A percentile compares a stretch with the other conserved stretches of the same genome.
Conservation (phyloP, 2,888 invertebrate species). For the Antitype chi region DNA sequence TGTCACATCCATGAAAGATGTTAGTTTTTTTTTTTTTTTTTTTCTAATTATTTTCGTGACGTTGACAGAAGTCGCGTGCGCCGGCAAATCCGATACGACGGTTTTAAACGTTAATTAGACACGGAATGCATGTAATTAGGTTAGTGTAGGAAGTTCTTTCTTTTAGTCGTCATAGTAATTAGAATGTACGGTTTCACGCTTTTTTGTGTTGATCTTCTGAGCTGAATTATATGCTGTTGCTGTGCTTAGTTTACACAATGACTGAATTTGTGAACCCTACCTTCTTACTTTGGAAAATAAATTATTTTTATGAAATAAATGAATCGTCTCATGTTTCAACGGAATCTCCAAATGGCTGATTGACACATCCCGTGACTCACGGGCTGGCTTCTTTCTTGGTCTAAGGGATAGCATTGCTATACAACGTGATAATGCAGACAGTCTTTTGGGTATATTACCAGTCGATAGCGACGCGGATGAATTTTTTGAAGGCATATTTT, state of each 20-base stretch:
- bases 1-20: slow-evolving; percentile 29
- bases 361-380: too few species aligned
- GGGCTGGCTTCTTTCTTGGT: too few species aligned
- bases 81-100: slow-evolving; percentile 8
- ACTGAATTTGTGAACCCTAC: not conserved
- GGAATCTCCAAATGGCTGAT: too few species aligned
- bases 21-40: slow-evolving; percentile 9
- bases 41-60: slow-evolving; percentile 36
- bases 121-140: slow-evolving; percentile 49
- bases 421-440: too few species aligned
- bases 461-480: too few species aligned
- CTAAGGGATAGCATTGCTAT: too few species aligned
- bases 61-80: slow-evolving; percentile 44
- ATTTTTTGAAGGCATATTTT: too few species aligned
- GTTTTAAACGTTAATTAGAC: slow-evolving; percentile 34
- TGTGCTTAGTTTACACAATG: not conserved
- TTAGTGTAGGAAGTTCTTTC: slow-evolving; percentile 50
- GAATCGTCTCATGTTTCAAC: not conserved
- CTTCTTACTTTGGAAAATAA: not conserved
- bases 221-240: not conserved
- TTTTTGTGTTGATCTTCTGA: slow-evolving; percentile 21
- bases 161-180: slow-evolving; percentile 15
- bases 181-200: slow-evolving; percentile 29
- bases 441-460: too few species aligned
- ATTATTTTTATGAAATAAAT: not conserved